Evolutionary conservation across 1,140 invertebrate species (phyloP).

Genomic region (Calliphora vicina): DNA sequence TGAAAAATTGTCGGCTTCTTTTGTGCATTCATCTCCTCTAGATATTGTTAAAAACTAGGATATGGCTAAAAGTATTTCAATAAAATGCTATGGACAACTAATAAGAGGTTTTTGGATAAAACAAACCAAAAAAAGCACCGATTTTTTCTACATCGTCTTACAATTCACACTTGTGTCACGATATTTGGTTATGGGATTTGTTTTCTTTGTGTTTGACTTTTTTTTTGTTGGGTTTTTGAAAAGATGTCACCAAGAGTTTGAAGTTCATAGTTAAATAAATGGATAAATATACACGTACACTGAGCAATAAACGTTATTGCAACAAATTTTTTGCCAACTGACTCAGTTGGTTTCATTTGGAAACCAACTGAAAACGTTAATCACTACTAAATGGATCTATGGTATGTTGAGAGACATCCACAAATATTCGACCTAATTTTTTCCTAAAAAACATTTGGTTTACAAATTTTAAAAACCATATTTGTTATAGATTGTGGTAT

Average conservation of each 20-base stretch:
- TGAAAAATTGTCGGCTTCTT: constrained; percentile 28
- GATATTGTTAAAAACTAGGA: constrained; percentile 25
- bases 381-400: too few relatives aligned
- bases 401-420: too few relatives aligned
- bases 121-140: background rate
- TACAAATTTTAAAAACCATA: too few relatives aligned
- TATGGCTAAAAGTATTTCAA: constrained; percentile 26
- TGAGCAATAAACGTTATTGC: background rate
- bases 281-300: background rate
- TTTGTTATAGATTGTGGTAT: too few relatives aligned
- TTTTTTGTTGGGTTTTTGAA: background rate
- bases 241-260: constrained; percentile 20
- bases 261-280: constrained; percentile 20
- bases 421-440: too few relatives aligned
- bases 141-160: constrained; percentile 1
- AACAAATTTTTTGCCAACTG: too few relatives aligned
- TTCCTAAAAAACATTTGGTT: too few relatives aligned
- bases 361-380: too few relatives aligned
- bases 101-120: constrained; percentile 3
- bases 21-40: constrained; percentile 25
- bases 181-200: background rate
- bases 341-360: too few relatives aligned
- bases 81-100: constrained; percentile 31
- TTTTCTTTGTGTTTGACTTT: background rate
- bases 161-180: constrained; percentile 34